Base-by-base conservation (phyloP, 2,888 invertebrate genomes). In the Clostera curtula region DNA sequence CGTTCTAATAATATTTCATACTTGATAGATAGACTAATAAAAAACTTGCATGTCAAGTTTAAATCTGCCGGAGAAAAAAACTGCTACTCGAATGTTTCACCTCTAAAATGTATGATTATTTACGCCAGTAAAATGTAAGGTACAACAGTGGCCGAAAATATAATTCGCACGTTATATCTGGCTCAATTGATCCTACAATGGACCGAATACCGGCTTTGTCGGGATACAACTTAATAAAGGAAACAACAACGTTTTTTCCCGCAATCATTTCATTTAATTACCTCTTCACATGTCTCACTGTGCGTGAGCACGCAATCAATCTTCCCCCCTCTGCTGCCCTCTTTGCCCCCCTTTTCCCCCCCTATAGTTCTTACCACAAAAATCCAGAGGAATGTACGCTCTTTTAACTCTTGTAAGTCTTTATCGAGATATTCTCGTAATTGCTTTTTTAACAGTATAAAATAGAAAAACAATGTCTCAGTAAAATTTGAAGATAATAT, bases 251-350 rank as follows among this genome's bases (percentile, higher is more conserved):
- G 6, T 43, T 43, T 56, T 44, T 54, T 49, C 44, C 46, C 53
- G 43, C 57, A 59, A 62, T 63, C 56, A 66, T 63, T 61, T 60
- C 58, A 62, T 68, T 67, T 69, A 70, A 70, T 70, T 68, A 68
- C 58, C 56, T 49, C 49, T 49, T 64, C 56, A 59, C 62, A 57
- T 59, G 63, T 57, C 59, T 51, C 55, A 46, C 54, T 55, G 59
- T 59, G 56, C 61, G 62, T 58, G 64, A 59, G 59, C 49, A 52
- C 51, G 62, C 55, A 62, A 68, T 69, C 68, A 68, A 68, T 68
- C 69, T 68, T 58, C 23, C 40, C 43, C 34, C 37, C 29, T n/a
- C n/a, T n/a, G n/a, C n/a, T n/a, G n/a, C n/a, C n/a, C n/a, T n/a
- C n/a, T n/a, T n/a, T n/a, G n/a, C 25, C 25, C 34, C 27, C 27